Base-by-base conservation (phyloP, 2,113 vertebrate genomes). In the Percina caprodes region DNA sequence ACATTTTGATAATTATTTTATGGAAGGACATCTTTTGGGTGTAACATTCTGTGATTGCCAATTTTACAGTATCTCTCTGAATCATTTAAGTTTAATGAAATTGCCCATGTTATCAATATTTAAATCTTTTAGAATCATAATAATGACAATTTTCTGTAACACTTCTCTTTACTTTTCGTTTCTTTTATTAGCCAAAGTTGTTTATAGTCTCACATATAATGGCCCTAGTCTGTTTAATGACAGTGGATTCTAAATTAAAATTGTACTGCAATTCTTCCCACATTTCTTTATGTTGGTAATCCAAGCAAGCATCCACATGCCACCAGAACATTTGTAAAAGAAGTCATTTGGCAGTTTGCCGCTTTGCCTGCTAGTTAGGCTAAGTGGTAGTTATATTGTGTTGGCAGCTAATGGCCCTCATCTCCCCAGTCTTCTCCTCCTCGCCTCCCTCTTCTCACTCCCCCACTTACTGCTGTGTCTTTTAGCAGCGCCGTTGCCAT, bases 401-500 rank as follows among this genome's bases (percentile, higher is more conserved):
- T 90, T 91, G 89, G 85, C 91, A 91, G 86, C 88, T 92, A 91
- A 92, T 92, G 82, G 87, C 88, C 84, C 72, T 85, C 84, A 82
- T 88, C 88, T 83, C 81, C 76, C 77, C 80, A 58, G 78, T 86
- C 51, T 69, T 83, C 85, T 82, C 87, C 86, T 88, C 84, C 68
- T 82, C 69, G 24, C 76, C 82, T 72, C 51, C 62, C 71, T 79
- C 71, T 75, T 91, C 89, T 92, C 93, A 88, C 89, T 77, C 85
- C 67, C 67, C 26, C 66, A 81, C 80, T 69, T 55, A 89, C 88
- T 77, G 91, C 91, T 84, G 86, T 80, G 92, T 93, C 88, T 92
- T 92, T 93, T 91, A 93, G 86, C 90, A 89, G 90, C 81, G 61
- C 89, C 89, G 63, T 88, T 90, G 87, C 87, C 86, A 70, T 92